phyloP scores from a whole-genome alignment of 2,888 invertebrate species.

The Brenthis ino region DNA sequence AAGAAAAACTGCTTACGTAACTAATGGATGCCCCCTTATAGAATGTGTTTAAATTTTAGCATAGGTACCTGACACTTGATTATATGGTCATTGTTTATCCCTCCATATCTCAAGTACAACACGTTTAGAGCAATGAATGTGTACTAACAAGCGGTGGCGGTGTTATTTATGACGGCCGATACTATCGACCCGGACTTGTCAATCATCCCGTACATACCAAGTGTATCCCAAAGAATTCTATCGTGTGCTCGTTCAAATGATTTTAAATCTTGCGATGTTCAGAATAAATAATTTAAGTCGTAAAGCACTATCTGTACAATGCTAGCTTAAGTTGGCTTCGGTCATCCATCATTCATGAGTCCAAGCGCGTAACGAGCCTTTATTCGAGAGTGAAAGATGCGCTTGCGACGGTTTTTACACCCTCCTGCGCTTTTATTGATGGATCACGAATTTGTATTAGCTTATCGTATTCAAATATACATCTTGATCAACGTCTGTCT shows the following conservation, averaged over 20 bases:
- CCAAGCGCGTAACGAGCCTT: conserved; percentile 77
- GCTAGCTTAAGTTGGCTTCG: conserved; percentile 66
- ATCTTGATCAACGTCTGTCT: conserved; percentile 53
- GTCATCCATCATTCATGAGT: conserved; percentile 75
- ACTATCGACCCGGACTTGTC: conserved; percentile 79
- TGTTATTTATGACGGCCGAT: conserved; percentile 77
- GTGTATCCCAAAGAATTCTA: conserved; percentile 57
- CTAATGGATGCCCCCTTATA: not conserved
- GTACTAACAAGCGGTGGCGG: conserved; percentile 77
- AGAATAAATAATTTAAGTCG: conserved; percentile 45
- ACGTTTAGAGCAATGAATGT: conserved; percentile 63
- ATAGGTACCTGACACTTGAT: conserved; percentile 20
- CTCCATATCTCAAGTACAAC: conserved; percentile 36
- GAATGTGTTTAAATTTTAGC: not conserved
- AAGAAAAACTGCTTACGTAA: too few relatives aligned
- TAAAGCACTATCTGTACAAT: conserved; percentile 22
- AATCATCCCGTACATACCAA: conserved; percentile 62
- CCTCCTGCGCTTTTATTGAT: conserved; percentile 57
- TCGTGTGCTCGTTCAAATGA: conserved; percentile 43
- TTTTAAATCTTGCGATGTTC: conserved; percentile 48
- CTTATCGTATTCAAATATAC: conserved; percentile 51
- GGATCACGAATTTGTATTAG: conserved; percentile 68
- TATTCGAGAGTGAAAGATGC: conserved; percentile 64
- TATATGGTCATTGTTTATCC: conserved; percentile 32
- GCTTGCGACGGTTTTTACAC: conserved; percentile 65